Conservation (phyloP, 2,113 vertebrate genomes). For the Illadopsis cleaveri region DNA sequence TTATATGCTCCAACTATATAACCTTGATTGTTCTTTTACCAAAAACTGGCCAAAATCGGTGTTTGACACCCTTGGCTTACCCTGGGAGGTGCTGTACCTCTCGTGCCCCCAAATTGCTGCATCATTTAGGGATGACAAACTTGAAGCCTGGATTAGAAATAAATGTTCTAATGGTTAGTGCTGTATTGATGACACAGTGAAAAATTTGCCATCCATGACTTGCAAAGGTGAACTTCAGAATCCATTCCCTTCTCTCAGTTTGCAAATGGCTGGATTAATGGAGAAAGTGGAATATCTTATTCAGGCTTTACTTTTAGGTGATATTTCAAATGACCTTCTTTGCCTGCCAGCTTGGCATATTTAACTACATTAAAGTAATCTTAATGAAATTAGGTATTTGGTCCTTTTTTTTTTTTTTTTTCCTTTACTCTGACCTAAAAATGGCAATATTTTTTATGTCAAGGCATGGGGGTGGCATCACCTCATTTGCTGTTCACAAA, state of each 20-base stretch:
- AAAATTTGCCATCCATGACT: slow-evolving; percentile 42
- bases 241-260: background rate
- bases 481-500: background rate
- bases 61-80: background rate
- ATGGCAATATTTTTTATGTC: background rate
- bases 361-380: background rate
- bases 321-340: slow-evolving; percentile 24
- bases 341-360: background rate
- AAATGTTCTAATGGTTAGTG: background rate
- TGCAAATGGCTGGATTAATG: slow-evolving; percentile 28
- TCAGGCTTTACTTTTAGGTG: background rate
- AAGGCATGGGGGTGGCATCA: background rate
- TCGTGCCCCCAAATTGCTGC: background rate
- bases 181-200: background rate
- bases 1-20: background rate
- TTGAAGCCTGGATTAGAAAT: background rate
- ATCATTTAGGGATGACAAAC: background rate
- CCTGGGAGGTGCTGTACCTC: background rate
- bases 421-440: background rate
- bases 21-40: slow-evolving; percentile 20
- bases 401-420: background rate
- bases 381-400: background rate
- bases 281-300: background rate
- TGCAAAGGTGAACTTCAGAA: slow-evolving; percentile 54
- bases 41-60: background rate